Evolutionary conservation across 2,797 vertebrate genomes (phyloP).

Genomic region (Hyperoplus lanceolatus): DNA sequence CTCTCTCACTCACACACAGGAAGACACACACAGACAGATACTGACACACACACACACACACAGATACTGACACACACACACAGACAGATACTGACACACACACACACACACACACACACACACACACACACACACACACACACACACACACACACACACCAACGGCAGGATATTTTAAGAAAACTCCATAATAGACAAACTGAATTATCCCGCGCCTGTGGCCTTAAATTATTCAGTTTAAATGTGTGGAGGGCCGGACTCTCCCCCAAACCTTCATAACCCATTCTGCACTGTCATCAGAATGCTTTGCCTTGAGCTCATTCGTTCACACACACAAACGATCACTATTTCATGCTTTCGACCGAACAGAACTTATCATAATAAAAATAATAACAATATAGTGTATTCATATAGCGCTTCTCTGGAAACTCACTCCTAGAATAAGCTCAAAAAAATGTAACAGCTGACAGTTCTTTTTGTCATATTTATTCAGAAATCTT

Average conservation of each 20-base stretch:
- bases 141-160: slow-evolving; percentile 1
- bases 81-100: slow-evolving; percentile 48
- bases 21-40: slow-evolving; percentile 42
- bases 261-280: slow-evolving; percentile 17
- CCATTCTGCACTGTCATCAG: slow-evolving; percentile 15
- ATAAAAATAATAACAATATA: too few species aligned
- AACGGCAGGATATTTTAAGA: slow-evolving; percentile 39
- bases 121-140: slow-evolving; percentile 8
- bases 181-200: slow-evolving; percentile 29
- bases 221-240: slow-evolving; percentile 55
- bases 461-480: neutral
- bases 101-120: slow-evolving; percentile 30
- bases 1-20: neutral
- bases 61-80: slow-evolving; percentile 36
- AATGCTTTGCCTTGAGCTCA: neutral
- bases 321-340: slow-evolving; percentile 10
- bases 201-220: slow-evolving; percentile 25
- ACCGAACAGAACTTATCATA: neutral
- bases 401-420: too few species aligned
- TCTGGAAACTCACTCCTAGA: too few species aligned
- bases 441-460: neutral
- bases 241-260: slow-evolving; percentile 23
- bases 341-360: neutral
- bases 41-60: slow-evolving; percentile 35
- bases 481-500: neutral